Evolutionary conservation across 2,797 vertebrate genomes (phyloP).

Genomic region (Peromyscus nudipes): DNA sequence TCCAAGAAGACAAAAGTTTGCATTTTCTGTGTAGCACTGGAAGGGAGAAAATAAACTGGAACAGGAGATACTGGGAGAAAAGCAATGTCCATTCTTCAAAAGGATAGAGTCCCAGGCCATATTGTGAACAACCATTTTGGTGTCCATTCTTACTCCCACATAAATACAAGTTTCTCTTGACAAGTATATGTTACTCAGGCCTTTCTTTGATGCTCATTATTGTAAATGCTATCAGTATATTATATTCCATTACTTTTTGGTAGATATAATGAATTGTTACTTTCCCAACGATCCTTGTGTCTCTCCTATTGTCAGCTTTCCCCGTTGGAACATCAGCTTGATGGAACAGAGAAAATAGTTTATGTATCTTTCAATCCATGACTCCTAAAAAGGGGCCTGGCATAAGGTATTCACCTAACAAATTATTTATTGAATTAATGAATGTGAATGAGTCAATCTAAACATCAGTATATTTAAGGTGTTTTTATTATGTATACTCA

Average conservation of each 20-base stretch:
- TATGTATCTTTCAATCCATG: neutral
- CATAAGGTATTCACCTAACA: neutral
- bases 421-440: constrained; percentile 5
- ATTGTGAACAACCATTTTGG: neutral
- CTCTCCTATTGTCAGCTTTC: neutral
- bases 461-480: neutral
- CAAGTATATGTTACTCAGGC: neutral
- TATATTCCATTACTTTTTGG: neutral
- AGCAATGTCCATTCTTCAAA: neutral
- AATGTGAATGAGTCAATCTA: neutral
- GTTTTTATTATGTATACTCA: neutral
- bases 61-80: neutral
- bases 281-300: neutral
- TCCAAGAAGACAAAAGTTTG: constrained; percentile 1
- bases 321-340: neutral
- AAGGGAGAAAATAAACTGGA: constrained; percentile 19
- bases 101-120: neutral
- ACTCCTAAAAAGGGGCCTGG: neutral
- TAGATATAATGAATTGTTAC: neutral
- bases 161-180: constrained; percentile 1
- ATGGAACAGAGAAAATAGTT: neutral
- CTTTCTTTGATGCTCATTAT: neutral
- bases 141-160: neutral
- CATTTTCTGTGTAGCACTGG: neutral
- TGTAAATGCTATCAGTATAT: neutral